These are phyloP conservation scores for Cavia aperea DNA, from an alignment of 2,113 vertebrate genomes.

Conservation along the genomic window DNA sequence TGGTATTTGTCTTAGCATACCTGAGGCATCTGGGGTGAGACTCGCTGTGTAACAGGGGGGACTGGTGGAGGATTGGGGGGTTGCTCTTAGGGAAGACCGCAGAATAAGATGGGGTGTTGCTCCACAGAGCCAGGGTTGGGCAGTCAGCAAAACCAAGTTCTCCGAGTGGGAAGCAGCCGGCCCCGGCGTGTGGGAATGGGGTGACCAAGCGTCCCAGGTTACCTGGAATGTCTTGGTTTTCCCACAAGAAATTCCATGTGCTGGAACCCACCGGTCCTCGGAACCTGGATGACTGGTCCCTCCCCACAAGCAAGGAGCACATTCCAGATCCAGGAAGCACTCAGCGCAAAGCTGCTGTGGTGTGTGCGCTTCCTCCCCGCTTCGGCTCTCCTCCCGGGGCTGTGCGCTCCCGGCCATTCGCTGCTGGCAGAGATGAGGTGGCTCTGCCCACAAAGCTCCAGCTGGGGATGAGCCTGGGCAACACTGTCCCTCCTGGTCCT, in stretches of 20 bases:
- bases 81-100: accelerated
- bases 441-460: not conserved
- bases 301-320: not conserved
- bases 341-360: not conserved
- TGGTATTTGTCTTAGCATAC: no score
- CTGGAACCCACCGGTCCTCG: not conserved
- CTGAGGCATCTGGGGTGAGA: no score
- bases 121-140: not conserved
- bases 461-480: not conserved
- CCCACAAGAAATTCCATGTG: not conserved
- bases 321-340: accelerated
- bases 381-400: accelerated
- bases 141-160: not conserved
- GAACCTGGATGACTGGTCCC: accelerated
- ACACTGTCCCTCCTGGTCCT: accelerated
- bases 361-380: not conserved
- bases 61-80: not conserved
- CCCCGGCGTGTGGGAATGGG: accelerated
- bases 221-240: not conserved
- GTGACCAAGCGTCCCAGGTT: accelerated
- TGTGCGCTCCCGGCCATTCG: accelerated
- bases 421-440: not conserved
- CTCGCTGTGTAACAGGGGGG: not conserved
- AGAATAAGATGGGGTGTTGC: not conserved
- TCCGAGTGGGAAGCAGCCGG: accelerated